Percentiles rank a stretch among this genome's conserved stretches.
These are phyloP conservation scores for Sarcoramphus papa DNA, from an alignment of 2,797 vertebrate genomes.

Conservation along the genomic window DNA sequence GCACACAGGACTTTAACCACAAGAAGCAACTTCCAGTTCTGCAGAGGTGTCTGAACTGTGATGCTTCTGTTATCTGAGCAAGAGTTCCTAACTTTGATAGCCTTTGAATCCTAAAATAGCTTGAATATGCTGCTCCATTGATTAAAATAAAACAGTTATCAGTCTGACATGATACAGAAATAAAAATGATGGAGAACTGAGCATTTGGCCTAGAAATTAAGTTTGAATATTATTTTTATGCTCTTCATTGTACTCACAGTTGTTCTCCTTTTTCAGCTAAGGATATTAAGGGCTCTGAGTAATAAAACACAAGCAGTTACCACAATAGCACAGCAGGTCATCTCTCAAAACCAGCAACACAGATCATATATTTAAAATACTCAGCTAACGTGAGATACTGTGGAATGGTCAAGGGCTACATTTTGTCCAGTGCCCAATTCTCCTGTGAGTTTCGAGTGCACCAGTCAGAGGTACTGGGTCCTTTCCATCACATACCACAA, in stretches of 20 bases:
- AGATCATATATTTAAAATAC: not conserved
- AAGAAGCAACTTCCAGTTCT: not conserved
- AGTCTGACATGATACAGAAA: not conserved
- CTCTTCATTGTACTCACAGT: not conserved
- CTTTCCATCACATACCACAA: not conserved
- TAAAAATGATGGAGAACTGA: not conserved
- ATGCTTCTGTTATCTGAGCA: not conserved
- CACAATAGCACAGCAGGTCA: not conserved
- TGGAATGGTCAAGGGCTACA: not conserved
- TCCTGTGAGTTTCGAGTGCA: not conserved
- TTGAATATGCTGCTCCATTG: not conserved
- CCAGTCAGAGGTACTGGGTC: not conserved
- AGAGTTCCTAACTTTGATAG: not conserved
- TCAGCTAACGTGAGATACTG: not conserved
- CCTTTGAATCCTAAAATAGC: constrained; percentile 1
- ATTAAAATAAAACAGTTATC: not conserved
- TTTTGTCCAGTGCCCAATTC: not conserved
- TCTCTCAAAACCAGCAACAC: not conserved
- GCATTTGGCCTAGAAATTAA: not conserved
- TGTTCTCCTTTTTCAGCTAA: not conserved
- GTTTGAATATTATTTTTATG: not conserved
- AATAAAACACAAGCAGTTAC: not conserved
- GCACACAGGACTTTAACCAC: not conserved
- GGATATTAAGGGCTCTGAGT: not conserved
- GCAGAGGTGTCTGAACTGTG: constrained; percentile 1